phyloP scores from a whole-genome alignment of 2,888 invertebrate genomes.

The Germaria angustata region DNA sequence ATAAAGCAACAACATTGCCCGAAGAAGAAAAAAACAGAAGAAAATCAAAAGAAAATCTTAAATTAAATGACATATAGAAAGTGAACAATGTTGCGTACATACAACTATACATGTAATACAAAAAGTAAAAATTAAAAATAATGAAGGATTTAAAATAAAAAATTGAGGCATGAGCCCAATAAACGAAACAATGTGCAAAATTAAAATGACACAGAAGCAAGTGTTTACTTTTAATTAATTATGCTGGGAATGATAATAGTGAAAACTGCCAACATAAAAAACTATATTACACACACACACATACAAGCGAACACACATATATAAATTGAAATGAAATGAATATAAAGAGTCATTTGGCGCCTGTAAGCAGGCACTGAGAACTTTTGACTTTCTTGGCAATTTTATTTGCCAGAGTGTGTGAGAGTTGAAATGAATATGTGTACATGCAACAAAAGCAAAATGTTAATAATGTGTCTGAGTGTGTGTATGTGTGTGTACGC shows the following conservation, averaged over 20 bases:
- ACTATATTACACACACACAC: neutral
- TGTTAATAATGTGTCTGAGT: conserved; percentile 48
- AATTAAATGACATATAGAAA: conserved; percentile 51
- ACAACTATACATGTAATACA: neutral
- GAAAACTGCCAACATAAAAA: conserved; percentile 33
- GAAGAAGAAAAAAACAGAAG: neutral
- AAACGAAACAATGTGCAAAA: conserved; percentile 55
- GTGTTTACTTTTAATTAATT: conserved; percentile 66
- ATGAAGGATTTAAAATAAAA: neutral
- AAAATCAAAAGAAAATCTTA: conserved; percentile 33
- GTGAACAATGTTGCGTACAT: conserved; percentile 33
- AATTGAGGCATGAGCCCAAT: conserved; percentile 42
- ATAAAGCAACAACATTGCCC: conserved; percentile 9
- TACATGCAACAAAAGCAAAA: conserved; percentile 37
- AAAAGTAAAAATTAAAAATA: neutral
- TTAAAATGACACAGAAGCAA: conserved; percentile 49
- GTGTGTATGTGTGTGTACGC: neutral
- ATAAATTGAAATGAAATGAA: neutral
- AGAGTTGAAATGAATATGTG: neutral
- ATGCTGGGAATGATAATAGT: conserved; percentile 62
- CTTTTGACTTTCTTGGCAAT: conserved; percentile 24
- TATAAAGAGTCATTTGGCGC: conserved; percentile 36
- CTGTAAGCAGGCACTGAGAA: conserved; percentile 31
- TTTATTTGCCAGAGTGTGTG: neutral
- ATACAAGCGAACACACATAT: neutral